A percentile compares a stretch with the other conserved stretches of the same genome.
Conservation (phyloP, 2,797 vertebrate genomes). For the Oreochromis grahami region DNA sequence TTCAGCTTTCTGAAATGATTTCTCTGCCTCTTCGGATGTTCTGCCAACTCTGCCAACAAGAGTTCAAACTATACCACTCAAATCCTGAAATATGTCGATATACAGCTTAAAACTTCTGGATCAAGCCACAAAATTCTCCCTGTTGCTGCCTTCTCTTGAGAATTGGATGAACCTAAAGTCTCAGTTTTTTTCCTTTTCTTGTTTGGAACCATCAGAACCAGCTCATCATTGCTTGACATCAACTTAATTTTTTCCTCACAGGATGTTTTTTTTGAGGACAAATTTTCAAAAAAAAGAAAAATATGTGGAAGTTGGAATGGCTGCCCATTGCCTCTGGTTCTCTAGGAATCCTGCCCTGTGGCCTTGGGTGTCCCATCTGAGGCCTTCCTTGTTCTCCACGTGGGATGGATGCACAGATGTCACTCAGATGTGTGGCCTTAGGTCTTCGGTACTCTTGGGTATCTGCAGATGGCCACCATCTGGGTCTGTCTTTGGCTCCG, state of each 20-base stretch:
- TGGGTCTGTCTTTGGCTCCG: neutral
- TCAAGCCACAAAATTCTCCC: neutral
- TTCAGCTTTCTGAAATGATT: neutral
- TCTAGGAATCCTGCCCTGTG: neutral
- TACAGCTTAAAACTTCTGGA: neutral
- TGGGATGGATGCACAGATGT: neutral
- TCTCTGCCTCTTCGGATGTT: neutral
- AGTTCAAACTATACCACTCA: neutral
- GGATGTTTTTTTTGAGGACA: neutral
- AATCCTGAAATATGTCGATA: neutral
- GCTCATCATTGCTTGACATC: neutral
- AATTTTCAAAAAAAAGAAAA: neutral
- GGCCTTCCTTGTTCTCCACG: neutral
- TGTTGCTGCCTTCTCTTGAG: neutral
- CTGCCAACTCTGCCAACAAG: neutral
- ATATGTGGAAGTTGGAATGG: neutral
- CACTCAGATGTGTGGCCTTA: neutral
- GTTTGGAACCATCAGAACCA: neutral
- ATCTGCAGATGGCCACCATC: neutral
- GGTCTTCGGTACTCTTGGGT: neutral
- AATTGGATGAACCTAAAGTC: neutral
- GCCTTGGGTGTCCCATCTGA: neutral
- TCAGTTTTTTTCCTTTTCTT: neutral
- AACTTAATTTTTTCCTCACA: neutral
- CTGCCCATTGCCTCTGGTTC: neutral